Percentiles rank a stretch among this genome's conserved stretches.
phyloP scores from a whole-genome alignment of 1,140 invertebrate genomes.

The Alviniconcha marisindica region DNA sequence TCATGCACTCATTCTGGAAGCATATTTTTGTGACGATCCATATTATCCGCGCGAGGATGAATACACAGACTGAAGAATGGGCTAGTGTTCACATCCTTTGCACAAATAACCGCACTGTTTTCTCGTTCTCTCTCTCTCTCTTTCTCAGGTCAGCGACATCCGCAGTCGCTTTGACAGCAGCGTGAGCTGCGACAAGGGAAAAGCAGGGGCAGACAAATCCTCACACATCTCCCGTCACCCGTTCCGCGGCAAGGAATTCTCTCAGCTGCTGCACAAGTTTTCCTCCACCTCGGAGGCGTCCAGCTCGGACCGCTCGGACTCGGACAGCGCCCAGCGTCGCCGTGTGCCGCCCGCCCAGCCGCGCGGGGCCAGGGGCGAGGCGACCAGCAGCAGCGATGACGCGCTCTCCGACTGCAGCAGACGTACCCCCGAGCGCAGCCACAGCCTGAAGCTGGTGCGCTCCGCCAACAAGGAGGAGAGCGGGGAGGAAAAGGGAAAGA shows the following conservation, averaged over 20 bases:
- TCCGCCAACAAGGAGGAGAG: not conserved
- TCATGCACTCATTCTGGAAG: no score
- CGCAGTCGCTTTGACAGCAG: not conserved
- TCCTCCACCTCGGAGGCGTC: conserved; percentile 49
- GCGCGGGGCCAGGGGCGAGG: conserved; percentile 8
- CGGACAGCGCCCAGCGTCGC: not conserved
- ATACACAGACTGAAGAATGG: no score
- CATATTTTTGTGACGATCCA: no score
- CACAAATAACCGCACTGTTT: no score
- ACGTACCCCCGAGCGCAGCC: conserved; percentile 45
- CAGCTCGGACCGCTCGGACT: conserved; percentile 45
- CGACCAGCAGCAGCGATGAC: conserved; percentile 47
- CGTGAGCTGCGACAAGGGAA: not conserved
- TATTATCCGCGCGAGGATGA: no score
- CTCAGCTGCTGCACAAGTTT: conserved; percentile 50
- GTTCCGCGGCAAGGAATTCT: conserved; percentile 40
- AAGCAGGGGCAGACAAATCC: not conserved
- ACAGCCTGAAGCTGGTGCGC: conserved; percentile 35
- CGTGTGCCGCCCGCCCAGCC: not conserved
- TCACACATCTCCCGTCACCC: not conserved
- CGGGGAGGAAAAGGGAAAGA: not conserved
- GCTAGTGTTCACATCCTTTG: no score
- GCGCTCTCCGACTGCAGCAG: not conserved
- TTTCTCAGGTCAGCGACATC: conserved; percentile 20
- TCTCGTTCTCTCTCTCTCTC: not conserved